These are phyloP conservation scores for Coregonus suidteri DNA, from an alignment of 2,797 vertebrate genomes.

Conservation along the genomic window DNA sequence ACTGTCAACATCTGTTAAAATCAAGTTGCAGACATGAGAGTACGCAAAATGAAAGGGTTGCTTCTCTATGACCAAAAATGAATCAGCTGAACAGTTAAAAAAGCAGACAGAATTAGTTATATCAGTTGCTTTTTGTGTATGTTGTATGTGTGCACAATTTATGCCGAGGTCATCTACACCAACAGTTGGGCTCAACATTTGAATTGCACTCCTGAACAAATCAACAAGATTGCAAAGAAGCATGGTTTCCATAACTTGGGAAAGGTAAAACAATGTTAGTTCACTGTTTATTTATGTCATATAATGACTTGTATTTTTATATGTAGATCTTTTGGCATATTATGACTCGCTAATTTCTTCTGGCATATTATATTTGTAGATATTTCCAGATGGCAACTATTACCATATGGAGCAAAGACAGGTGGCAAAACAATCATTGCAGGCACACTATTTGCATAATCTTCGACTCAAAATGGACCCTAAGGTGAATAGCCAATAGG, in stretches of 20 bases:
- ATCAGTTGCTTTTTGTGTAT: background rate
- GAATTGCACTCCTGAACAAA: slow-evolving; percentile 58
- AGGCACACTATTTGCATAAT: slow-evolving; percentile 67
- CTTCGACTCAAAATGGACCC: slow-evolving; percentile 69
- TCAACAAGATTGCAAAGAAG: slow-evolving; percentile 71
- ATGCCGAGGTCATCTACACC: slow-evolving; percentile 72
- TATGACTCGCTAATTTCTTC: background rate
- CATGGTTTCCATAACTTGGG: slow-evolving; percentile 80
- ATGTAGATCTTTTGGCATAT: background rate
- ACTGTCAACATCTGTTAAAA: background rate
- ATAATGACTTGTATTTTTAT: background rate
- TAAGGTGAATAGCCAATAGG: slow-evolving; percentile 56
- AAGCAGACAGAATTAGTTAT: slow-evolving; percentile 1
- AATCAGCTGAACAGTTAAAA: background rate
- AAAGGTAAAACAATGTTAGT: slow-evolving; percentile 57
- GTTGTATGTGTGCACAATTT: background rate
- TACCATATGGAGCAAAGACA: slow-evolving; percentile 72
- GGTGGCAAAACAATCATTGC: slow-evolving; percentile 61
- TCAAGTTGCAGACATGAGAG: background rate
- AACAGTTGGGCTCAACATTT: slow-evolving; percentile 79
- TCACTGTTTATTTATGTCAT: background rate
- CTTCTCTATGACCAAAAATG: background rate
- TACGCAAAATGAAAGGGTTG: background rate
- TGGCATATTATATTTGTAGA: slow-evolving; percentile 41
- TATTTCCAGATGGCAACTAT: slow-evolving; percentile 72